Evolutionary conservation across 2,888 invertebrate species (phyloP), one percentile per base, ranked within the genome.

Genomic region (Timema cristinae): DNA sequence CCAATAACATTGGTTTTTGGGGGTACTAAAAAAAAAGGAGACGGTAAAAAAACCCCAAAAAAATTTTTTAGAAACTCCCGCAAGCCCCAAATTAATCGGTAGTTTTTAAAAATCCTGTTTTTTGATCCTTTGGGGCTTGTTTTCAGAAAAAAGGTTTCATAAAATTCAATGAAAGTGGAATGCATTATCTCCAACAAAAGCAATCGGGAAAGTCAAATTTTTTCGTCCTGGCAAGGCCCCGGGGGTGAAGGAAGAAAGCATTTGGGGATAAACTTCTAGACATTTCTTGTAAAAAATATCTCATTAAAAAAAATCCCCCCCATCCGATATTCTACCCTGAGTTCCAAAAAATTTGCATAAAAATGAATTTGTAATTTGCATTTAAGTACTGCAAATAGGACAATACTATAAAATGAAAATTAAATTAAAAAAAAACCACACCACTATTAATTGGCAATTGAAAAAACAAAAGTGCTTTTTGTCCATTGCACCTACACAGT

Each of bases 361-460:
- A 79, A 8, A 78, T 75, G 76, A 78, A 78, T n/a, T 79, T 78
- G 73, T 81, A 82, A 73, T 82, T 76, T 32, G 80, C 80, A 77
- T 82, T 82, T 81, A 13, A 79, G 81, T 69, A 81, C 6, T 13
- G 13, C 56, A 56, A 4, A 52, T 8, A 56, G 16, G 16, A 56
- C 56, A 56, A 56, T 56, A 59, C 79, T 81, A 73, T 78, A 78
- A 73, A 73, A 74, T 4, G 63, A n/a, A n/a, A 72, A 77, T 81
- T 81, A 74, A 81, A 69, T 80, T 79, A n/a, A n/a, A 66, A 72
- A 77, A 75, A 77, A 75, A 70, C 79, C 77, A 49, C 76, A 72
- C 78, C 79, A 72, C 74, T 77, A 69, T 78, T 74, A 47, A 74
- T 66, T 47, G 80, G 79, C 70, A 77, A 73, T 76, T 80, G 76